Conservation (phyloP, 2,797 vertebrate genomes). For the Babyrousa celebensis region DNA sequence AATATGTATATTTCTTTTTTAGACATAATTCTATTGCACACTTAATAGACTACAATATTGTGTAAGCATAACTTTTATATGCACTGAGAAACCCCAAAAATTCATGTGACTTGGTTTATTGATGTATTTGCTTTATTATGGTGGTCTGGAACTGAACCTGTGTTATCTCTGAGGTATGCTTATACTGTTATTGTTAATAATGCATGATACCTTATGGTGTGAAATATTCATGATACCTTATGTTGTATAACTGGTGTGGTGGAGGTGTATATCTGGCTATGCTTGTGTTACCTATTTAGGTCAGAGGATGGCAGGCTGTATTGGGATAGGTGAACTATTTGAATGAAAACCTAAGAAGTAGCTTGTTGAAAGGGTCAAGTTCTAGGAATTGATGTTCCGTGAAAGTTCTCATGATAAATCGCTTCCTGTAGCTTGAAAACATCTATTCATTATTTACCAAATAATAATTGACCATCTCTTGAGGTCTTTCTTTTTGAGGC, state of each 20-base stretch:
- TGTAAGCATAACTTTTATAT: background rate
- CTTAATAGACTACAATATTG: background rate
- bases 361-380: slow-evolving; percentile 45
- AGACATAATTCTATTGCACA: background rate
- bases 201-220: background rate
- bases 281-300: background rate
- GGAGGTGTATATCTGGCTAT: background rate
- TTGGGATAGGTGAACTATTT: slow-evolving; percentile 36
- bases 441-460: slow-evolving; percentile 57
- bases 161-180: no score
- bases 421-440: background rate
- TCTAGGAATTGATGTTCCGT: background rate
- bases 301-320: background rate
- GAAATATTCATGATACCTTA: background rate
- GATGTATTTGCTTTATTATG: no score
- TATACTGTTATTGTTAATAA: background rate
- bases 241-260: background rate
- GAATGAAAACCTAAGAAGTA: slow-evolving; percentile 33
- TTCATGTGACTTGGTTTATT: no score
- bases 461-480: slow-evolving; percentile 13
- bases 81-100: background rate
- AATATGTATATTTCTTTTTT: background rate
- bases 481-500: background rate
- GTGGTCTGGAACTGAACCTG: no score
- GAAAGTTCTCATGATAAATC: background rate